Conservation (phyloP, 2,888 invertebrate genomes). For the Diarsia mendica region DNA sequence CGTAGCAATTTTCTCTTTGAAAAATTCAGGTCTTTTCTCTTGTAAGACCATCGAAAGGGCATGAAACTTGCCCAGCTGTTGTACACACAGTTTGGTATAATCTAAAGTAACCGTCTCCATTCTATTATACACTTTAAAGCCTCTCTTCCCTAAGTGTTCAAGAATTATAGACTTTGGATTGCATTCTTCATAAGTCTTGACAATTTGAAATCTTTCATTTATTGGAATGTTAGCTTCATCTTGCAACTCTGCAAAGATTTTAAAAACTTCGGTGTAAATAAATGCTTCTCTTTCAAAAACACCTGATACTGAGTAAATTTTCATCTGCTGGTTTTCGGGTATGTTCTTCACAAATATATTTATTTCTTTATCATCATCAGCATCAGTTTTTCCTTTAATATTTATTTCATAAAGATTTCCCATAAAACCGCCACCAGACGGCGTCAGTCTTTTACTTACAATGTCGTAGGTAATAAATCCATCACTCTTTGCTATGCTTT, state of each 20-base stretch:
- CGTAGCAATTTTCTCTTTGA: constrained; percentile 52
- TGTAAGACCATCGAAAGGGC: constrained; percentile 74
- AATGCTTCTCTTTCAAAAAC: constrained; percentile 74
- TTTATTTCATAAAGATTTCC: constrained; percentile 73
- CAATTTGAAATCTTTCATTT: constrained; percentile 71
- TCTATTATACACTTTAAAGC: constrained; percentile 71
- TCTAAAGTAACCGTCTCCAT: constrained; percentile 70
- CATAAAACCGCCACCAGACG: constrained; percentile 73
- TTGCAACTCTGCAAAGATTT: constrained; percentile 72
- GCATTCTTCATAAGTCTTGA: constrained; percentile 71
- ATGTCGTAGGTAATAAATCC: constrained; percentile 65
- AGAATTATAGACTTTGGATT: constrained; percentile 73
- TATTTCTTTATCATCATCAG: constrained; percentile 61
- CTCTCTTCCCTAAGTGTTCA: constrained; percentile 74
- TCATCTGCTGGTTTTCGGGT: constrained; percentile 65
- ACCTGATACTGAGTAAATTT: constrained; percentile 70
- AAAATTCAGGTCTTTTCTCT: constrained; percentile 71
- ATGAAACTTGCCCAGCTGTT: constrained; percentile 77
- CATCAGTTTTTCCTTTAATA: constrained; percentile 66
- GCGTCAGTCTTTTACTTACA: constrained; percentile 62
- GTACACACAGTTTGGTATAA: constrained; percentile 71
- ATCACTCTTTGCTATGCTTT: constrained; percentile 65
- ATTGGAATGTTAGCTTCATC: constrained; percentile 69
- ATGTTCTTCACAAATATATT: constrained; percentile 78
- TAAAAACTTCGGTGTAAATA: constrained; percentile 73